Conservation (phyloP, 2,113 vertebrate genomes). For the Myotis yumanensis region DNA sequence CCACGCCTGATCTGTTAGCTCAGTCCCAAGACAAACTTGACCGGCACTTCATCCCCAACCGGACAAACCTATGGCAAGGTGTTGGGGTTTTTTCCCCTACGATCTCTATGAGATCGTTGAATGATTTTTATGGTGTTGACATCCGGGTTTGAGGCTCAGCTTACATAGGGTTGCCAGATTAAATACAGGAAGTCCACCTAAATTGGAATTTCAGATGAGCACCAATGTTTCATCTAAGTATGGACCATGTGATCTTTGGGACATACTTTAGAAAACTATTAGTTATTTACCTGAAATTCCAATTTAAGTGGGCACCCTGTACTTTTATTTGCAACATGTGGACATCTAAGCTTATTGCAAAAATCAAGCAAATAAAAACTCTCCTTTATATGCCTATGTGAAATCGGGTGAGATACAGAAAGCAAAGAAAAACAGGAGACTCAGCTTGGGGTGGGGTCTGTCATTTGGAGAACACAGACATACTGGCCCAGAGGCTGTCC, state of each 20-base stretch:
- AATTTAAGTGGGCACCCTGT: neutral
- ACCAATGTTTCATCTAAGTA: neutral
- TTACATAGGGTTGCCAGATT: neutral
- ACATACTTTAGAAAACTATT: neutral
- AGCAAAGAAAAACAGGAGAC: neutral
- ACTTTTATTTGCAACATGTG: neutral
- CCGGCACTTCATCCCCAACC: neutral
- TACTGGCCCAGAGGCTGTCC: neutral
- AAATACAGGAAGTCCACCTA: neutral
- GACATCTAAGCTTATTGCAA: neutral
- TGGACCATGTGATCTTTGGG: neutral
- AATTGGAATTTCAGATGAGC: neutral
- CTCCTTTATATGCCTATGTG: neutral
- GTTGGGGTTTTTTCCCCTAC: neutral
- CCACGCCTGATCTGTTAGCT: neutral
- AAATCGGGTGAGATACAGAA: neutral
- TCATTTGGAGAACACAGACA: neutral
- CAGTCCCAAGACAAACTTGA: neutral
- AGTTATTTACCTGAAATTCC: neutral
- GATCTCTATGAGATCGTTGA: neutral
- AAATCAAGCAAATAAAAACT: slow-evolving; percentile 26
- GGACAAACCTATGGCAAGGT: neutral
- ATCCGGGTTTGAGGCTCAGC: neutral
- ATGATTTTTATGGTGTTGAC: neutral
- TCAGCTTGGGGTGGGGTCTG: neutral